Base-by-base conservation (phyloP, 1,140 invertebrate genomes). In the Diachasmimorpha longicaudata region DNA sequence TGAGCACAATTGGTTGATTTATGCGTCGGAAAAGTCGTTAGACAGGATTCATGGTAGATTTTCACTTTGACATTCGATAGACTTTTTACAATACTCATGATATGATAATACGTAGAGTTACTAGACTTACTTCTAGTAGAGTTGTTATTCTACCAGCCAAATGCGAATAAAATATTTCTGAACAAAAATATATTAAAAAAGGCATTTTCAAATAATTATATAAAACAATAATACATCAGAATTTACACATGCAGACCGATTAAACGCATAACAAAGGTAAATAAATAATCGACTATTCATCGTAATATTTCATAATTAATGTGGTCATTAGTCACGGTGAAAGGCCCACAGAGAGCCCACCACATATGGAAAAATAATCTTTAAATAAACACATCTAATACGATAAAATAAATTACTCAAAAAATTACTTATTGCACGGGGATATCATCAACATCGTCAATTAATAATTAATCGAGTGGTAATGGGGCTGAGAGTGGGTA, bases 251-350 rank as follows among this genome's bases (percentile, higher is more conserved):
- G 31, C 36, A 5, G 14, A n/a, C 36, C 42, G 36, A 42, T 46
- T 25, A 44, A 73, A 73, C 31, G 9, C 11, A 52, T 25, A 75
- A 74, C 16, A 77, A 72, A 72, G 70, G 31, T 70, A 74, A 63
- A 42, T 67, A 76, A 74, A 44, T n/a, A 79, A 75, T 80, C 72
- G 25, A 72, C 75, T 76, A 73, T 71, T 77, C 77, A 69, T 79
- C 23, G 23, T 58, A 23, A 19, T 70, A 36, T 58, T 37, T 75
- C 81, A 75, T 69, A 77, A 52, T 76, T 70, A 55, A 83, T 82
- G 85, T 87, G 85, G 84, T 84, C 80, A 85, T 81, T 80, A 87
- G 84, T 85, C 85, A 87, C 85, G 84, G 85, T 82, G 84, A 86
- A 85, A 81, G 79, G 81, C 82, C 77, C 81, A 83, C 55, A 73